Conservation (phyloP, 2,888 invertebrate species). For the Penaeus monodon region DNA sequence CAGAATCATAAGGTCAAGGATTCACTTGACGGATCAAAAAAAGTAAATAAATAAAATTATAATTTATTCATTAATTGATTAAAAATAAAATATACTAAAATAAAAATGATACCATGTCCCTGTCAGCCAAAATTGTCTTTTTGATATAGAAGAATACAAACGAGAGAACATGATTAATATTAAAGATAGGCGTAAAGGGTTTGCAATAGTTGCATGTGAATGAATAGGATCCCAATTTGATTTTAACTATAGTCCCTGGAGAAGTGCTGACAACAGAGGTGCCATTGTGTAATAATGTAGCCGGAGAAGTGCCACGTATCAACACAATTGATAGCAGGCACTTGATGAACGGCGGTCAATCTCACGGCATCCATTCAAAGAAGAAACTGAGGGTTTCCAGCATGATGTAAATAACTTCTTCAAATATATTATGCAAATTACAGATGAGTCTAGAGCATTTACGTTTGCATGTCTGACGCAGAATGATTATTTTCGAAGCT, state of each 20-base stretch:
- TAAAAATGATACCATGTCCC: no score
- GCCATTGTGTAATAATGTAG: background rate
- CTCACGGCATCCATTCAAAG: background rate
- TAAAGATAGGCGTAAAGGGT: no score
- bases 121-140: no score
- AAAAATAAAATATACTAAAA: no score
- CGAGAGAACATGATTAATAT: no score
- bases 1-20: no score
- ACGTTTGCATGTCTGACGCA: background rate
- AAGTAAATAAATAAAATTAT: no score
- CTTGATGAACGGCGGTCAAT: conserved; percentile 9
- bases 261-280: background rate
- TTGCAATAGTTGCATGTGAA: no score
- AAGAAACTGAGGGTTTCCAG: background rate
- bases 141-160: no score
- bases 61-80: no score
- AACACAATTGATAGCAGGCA: conserved; percentile 11
- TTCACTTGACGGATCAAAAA: no score
- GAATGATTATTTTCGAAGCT: no score
- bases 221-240: background rate
- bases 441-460: background rate
- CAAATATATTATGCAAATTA: background rate
- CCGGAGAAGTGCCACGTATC: conserved; percentile 1
- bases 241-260: background rate
- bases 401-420: background rate